A percentile compares a stretch with the other conserved stretches of the same genome.
These are phyloP conservation scores for Plecotus auritus DNA, from an alignment of 2,113 vertebrate genomes.

Conservation along the genomic window DNA sequence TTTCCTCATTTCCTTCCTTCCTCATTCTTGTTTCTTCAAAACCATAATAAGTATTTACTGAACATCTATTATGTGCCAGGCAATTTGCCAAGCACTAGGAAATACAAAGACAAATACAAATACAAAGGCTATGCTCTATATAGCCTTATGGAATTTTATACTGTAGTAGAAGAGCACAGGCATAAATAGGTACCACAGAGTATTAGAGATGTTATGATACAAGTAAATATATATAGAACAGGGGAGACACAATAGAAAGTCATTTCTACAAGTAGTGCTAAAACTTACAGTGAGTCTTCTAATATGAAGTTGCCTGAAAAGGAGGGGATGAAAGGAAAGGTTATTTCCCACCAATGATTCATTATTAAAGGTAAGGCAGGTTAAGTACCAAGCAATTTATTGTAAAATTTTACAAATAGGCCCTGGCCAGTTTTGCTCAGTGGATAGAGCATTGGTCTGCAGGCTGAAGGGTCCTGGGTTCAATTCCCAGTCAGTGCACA, in stretches of 20 bases:
- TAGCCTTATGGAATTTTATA: not conserved
- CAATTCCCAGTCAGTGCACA: too few relatives aligned
- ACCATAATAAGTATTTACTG: not conserved
- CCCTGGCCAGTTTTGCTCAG: too few relatives aligned
- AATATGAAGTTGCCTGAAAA: not conserved
- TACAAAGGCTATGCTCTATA: not conserved
- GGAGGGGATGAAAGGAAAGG: not conserved
- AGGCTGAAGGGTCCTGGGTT: too few relatives aligned
- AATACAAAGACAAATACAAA: not conserved
- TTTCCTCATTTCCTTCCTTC: not conserved
- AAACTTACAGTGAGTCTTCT: not conserved
- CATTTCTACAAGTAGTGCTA: not conserved
- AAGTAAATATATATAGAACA: not conserved
- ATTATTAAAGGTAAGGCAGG: constrained; percentile 1
- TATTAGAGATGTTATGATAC: not conserved
- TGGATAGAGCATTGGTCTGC: too few relatives aligned
- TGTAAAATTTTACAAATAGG: not conserved
- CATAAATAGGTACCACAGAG: not conserved
- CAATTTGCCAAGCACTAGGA: not conserved
- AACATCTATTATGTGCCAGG: not conserved
- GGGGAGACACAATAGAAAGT: not conserved
- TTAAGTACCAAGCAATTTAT: not conserved
- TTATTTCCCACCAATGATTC: not conserved
- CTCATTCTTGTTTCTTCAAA: constrained; percentile 21
- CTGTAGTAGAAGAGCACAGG: not conserved